Conservation (phyloP, 2,888 invertebrate species). For the Tetranychus piercei region DNA sequence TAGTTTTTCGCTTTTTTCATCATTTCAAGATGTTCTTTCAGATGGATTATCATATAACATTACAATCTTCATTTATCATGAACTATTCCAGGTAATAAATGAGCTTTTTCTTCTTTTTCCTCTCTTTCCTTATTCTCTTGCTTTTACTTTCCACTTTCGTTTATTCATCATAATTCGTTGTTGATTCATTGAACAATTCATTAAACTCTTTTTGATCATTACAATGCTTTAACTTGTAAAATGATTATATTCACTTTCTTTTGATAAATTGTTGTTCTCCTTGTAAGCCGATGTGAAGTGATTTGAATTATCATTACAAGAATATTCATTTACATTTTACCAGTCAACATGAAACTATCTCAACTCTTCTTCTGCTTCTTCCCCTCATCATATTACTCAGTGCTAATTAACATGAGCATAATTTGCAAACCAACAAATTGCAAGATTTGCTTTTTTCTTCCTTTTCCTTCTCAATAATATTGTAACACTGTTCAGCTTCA, state of each 20-base stretch:
- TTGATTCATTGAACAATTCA: neutral
- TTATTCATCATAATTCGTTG: neutral
- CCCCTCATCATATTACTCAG: neutral
- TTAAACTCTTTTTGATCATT: neutral
- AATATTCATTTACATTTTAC: neutral
- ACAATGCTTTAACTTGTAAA: neutral
- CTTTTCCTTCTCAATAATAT: too few relatives aligned
- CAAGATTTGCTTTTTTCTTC: too few relatives aligned
- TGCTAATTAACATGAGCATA: too few relatives aligned
- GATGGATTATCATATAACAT: too few relatives aligned
- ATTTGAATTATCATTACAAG: neutral
- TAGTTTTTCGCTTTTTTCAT: too few relatives aligned
- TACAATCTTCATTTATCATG: too few relatives aligned
- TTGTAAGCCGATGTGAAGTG: neutral
- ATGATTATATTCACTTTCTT: neutral
- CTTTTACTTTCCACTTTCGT: too few relatives aligned
- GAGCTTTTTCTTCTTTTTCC: neutral
- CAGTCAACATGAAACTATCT: neutral
- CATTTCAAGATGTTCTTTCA: too few relatives aligned
- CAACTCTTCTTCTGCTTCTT: neutral
- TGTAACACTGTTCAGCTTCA: too few relatives aligned
- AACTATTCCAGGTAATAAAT: neutral
- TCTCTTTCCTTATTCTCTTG: neutral
- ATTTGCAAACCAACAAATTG: too few relatives aligned
- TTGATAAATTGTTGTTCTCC: neutral